A percentile compares a stretch with the other conserved stretches of the same genome.
These are phyloP conservation scores for Taxidea taxus DNA, from an alignment of 2,113 vertebrate genomes.

Conservation along the genomic window DNA sequence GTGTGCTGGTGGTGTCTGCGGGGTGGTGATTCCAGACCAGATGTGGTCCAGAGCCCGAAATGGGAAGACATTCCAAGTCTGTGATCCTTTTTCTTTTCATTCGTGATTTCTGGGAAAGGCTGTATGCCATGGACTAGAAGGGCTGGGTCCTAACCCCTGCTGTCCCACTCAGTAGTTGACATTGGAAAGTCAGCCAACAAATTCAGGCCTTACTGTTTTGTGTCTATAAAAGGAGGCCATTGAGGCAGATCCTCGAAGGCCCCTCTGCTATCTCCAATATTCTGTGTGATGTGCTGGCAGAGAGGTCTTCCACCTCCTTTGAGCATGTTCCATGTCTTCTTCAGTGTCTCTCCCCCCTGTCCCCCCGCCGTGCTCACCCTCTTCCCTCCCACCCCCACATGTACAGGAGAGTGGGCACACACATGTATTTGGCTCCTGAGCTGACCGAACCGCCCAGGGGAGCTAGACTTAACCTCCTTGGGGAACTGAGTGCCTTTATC, in stretches of 20 bases:
- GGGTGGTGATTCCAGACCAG: no score
- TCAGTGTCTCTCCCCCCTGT: no score
- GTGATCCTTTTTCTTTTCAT: no score
- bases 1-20: no score
- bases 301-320: neutral
- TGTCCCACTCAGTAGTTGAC: no score
- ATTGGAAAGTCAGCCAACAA: neutral
- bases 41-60: no score
- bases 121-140: no score
- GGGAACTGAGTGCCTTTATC: neutral
- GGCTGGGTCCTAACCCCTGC: no score
- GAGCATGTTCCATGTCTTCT: neutral
- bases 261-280: neutral
- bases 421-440: rapidly evolving
- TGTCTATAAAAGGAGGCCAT: neutral
- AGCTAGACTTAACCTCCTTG: neutral
- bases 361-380: no score
- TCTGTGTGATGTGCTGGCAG: rapidly evolving
- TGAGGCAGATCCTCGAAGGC: neutral
- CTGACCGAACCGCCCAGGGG: neutral
- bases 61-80: no score
- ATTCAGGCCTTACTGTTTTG: neutral
- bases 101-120: no score
- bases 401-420: neutral
- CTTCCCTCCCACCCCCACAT: no score